Evolutionary conservation across 2,888 invertebrate genomes (phyloP).

Genomic region (Sphecodes monilicornis): DNA sequence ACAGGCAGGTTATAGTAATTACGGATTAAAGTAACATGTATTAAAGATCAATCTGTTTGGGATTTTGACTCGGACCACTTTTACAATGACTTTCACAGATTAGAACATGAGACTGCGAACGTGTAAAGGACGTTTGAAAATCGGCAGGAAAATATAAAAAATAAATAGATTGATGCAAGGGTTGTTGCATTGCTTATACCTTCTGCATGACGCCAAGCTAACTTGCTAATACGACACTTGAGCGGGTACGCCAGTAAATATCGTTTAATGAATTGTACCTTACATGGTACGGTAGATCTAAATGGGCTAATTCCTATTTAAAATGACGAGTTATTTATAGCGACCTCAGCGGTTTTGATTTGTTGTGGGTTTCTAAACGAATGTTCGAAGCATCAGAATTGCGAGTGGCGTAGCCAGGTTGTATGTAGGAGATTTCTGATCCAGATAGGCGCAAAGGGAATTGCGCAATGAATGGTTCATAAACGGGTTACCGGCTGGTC

Average conservation of each 20-base stretch:
- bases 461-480: slow-evolving; percentile 25
- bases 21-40: no score
- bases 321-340: background rate
- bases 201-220: background rate
- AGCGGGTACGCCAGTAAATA: background rate
- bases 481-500: slow-evolving; percentile 52
- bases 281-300: background rate
- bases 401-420: background rate
- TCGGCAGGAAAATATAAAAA: background rate
- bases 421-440: background rate
- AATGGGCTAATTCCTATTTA: background rate
- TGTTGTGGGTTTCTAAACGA: background rate
- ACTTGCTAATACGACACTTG: background rate
- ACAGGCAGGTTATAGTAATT: no score
- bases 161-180: background rate
- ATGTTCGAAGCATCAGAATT: background rate
- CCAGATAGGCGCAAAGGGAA: slow-evolving; percentile 12
- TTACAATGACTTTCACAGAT: background rate
- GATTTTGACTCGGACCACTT: background rate
- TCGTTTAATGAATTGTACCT: background rate
- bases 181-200: background rate
- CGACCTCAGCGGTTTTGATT: background rate
- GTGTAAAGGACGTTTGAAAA: background rate
- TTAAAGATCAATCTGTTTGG: background rate
- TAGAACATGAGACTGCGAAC: background rate